These are phyloP conservation scores for Hydropotes inermis DNA, from an alignment of 2,113 vertebrate species.

Conservation along the genomic window DNA sequence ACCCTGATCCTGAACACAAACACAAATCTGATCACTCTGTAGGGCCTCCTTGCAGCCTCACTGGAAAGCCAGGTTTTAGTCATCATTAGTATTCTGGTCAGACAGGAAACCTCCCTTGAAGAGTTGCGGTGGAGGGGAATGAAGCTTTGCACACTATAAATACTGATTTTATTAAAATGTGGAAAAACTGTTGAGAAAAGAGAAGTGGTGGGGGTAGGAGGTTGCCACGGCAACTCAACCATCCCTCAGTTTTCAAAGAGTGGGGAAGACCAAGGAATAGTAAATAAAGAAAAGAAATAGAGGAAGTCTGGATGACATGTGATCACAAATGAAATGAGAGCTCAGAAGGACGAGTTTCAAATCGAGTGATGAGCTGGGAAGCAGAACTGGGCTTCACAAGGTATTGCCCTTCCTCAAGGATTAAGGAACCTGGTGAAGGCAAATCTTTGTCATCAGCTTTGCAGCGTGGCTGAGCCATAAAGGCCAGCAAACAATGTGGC, in stretches of 20 bases:
- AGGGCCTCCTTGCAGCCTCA: neutral
- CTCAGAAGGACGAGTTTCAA: neutral
- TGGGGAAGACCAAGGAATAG: slow-evolving; percentile 42
- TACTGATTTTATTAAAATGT: slow-evolving; percentile 71
- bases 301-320: neutral
- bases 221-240: slow-evolving; percentile 63
- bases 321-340: neutral
- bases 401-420: neutral
- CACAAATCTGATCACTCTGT: neutral
- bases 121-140: neutral
- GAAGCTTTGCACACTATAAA: slow-evolving; percentile 53
- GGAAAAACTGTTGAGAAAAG: slow-evolving; percentile 57
- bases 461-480: neutral
- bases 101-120: slow-evolving; percentile 50
- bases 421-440: neutral
- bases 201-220: slow-evolving; percentile 11
- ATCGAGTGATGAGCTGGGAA: neutral
- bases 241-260: slow-evolving; percentile 9
- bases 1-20: neutral
- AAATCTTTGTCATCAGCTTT: neutral
- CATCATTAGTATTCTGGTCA: slow-evolving; percentile 67
- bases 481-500: neutral
- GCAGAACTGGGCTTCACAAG: neutral
- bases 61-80: slow-evolving; percentile 21
- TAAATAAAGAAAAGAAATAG: slow-evolving; percentile 64